Evolutionary conservation across 2,113 vertebrate species (phyloP).

Genomic region (Amphiprion ocellaris): DNA sequence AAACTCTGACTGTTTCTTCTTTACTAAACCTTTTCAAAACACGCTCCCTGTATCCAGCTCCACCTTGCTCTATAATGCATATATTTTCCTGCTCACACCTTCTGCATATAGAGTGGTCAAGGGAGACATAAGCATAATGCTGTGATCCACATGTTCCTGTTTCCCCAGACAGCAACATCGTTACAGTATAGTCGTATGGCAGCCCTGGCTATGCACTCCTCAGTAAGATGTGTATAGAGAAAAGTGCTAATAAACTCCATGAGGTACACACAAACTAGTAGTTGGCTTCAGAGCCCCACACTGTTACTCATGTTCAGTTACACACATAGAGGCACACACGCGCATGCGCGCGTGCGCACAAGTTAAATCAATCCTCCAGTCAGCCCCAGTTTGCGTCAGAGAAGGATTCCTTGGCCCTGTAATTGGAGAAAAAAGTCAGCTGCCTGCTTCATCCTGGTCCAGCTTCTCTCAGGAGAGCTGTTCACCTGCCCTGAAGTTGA

Average conservation of each 20-base stretch:
- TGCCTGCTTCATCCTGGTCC: slow-evolving; percentile 50
- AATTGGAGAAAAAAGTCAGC: slow-evolving; percentile 61
- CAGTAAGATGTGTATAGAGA: slow-evolving; percentile 42
- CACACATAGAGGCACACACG: slow-evolving; percentile 27
- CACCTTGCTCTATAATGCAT: slow-evolving; percentile 29
- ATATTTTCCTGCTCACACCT: slow-evolving; percentile 28
- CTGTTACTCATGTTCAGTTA: slow-evolving; percentile 54
- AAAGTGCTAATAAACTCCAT: slow-evolving; percentile 61
- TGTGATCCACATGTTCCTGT: slow-evolving; percentile 43
- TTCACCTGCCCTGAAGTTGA: slow-evolving; percentile 43
- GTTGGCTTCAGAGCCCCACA: slow-evolving; percentile 29
- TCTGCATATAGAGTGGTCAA: slow-evolving; percentile 56
- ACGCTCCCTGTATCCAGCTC: slow-evolving; percentile 10
- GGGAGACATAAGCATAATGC: slow-evolving; percentile 56
- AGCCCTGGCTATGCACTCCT: slow-evolving; percentile 43
- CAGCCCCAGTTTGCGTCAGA: slow-evolving; percentile 65
- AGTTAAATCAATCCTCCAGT: slow-evolving; percentile 64
- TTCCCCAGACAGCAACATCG: slow-evolving; percentile 42
- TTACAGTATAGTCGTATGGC: slow-evolving; percentile 49
- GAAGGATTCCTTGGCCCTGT: slow-evolving; percentile 42
- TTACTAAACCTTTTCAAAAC: slow-evolving; percentile 50
- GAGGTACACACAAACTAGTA: slow-evolving; percentile 33
- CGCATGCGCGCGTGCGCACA: slow-evolving; percentile 22
- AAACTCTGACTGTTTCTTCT: slow-evolving; percentile 51
- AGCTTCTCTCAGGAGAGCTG: slow-evolving; percentile 37